A percentile compares a stretch with the other conserved stretches of the same genome.
phyloP scores from a whole-genome alignment of 2,797 vertebrate genomes.

The Eulemur mongoz region DNA sequence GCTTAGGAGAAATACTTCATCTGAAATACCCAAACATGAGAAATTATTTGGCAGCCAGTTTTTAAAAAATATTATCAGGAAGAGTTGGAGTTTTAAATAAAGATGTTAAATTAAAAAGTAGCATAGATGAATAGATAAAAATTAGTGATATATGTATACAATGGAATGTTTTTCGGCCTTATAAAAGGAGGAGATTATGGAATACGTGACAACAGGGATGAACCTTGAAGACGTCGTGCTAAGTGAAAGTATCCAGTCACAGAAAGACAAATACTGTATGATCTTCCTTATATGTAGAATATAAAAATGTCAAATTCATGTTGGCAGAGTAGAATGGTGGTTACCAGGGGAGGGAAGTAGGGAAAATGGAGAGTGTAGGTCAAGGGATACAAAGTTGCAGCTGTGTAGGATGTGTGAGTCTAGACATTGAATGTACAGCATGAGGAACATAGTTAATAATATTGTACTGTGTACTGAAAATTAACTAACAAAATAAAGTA shows the following conservation, averaged over 20 bases:
- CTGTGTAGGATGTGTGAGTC: not conserved
- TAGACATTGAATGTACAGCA: not conserved
- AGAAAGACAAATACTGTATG: not conserved
- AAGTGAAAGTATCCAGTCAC: not conserved
- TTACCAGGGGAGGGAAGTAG: no score
- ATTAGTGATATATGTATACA: not conserved
- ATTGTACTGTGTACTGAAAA: not conserved
- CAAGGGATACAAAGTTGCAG: not conserved
- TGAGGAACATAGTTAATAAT: not conserved
- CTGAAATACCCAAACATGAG: not conserved
- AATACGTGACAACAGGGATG: not conserved
- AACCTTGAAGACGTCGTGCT: not conserved
- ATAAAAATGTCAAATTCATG: not conserved
- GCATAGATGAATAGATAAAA: not conserved
- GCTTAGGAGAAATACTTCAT: not conserved
- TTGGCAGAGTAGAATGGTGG: not conserved
- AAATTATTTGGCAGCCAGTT: not conserved
- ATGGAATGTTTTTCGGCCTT: not conserved
- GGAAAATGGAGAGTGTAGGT: not conserved
- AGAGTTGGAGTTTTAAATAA: not conserved
- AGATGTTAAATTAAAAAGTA: not conserved
- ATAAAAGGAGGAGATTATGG: not conserved
- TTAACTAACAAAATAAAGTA: not conserved
- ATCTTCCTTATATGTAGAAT: not conserved
- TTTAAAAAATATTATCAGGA: not conserved